These are phyloP conservation scores for Cerastis leucographa DNA, from an alignment of 2,888 invertebrate species.

Conservation along the genomic window DNA sequence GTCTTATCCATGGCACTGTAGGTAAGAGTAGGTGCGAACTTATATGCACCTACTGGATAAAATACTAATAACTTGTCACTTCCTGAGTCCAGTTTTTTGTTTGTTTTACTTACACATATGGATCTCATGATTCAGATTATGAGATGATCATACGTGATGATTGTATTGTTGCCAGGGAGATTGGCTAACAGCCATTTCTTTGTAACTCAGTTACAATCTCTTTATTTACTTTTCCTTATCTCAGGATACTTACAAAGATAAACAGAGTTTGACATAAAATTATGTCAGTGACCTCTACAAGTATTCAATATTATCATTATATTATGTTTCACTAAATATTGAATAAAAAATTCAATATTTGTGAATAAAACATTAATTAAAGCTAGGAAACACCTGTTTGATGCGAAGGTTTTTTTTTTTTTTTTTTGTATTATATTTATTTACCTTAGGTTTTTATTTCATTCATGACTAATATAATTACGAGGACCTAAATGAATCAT, in stretches of 20 bases:
- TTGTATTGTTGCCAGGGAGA: neutral
- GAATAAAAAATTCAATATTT: too few relatives aligned
- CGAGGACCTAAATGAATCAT: neutral
- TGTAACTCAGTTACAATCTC: constrained; percentile 2
- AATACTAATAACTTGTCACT: constrained; percentile 20
- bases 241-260: constrained; percentile 51
- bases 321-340: neutral
- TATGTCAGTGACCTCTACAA: constrained; percentile 62
- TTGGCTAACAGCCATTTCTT: constrained; percentile 9
- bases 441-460: neutral
- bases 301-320: neutral
- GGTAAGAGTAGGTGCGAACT: constrained; percentile 14
- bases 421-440: too few relatives aligned
- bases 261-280: constrained; percentile 49
- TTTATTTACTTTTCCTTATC: constrained; percentile 61
- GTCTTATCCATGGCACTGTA: constrained; percentile 41
- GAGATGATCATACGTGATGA: neutral
- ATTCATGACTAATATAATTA: neutral
- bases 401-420: too few relatives aligned
- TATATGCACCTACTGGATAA: neutral
- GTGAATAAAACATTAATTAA: neutral
- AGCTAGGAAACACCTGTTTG: neutral
- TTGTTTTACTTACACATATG: constrained; percentile 41
- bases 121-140: constrained; percentile 28
- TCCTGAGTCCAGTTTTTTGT: constrained; percentile 27